Conservation (phyloP, 2,888 invertebrate genomes). For the Blastobasis adustella region DNA sequence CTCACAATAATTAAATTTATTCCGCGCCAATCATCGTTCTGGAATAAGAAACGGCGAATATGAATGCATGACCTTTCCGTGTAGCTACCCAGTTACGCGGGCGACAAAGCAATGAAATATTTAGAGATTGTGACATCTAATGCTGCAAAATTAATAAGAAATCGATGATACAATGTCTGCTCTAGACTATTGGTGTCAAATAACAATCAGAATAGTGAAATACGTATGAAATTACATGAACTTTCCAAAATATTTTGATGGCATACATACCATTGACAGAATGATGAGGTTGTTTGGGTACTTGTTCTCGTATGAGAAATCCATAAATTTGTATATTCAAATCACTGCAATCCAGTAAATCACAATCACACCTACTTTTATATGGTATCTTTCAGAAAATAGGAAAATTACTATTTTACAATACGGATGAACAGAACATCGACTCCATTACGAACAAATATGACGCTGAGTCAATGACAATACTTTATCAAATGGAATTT, state of each 20-base stretch:
- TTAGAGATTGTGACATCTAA: conserved; percentile 16
- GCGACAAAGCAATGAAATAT: conserved; percentile 60
- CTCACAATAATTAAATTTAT: conserved; percentile 18
- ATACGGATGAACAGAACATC: conserved; percentile 53
- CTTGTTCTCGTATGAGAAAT: conserved; percentile 36
- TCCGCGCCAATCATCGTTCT: conserved; percentile 38
- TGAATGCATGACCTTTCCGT: conserved; percentile 71
- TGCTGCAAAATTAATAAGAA: conserved; percentile 7
- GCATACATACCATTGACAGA: conserved; percentile 67
- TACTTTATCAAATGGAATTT: conserved; percentile 52
- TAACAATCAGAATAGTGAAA: conserved; percentile 17
- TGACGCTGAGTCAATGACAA: conserved; percentile 74
- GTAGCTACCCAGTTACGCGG: conserved; percentile 73
- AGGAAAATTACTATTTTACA: conserved; percentile 42
- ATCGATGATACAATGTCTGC: conserved; percentile 12
- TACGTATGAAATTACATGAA: conserved; percentile 40
- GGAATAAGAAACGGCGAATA: conserved; percentile 56
- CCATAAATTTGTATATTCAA: conserved; percentile 46
- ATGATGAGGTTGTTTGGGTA: conserved; percentile 55
- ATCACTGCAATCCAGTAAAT: conserved; percentile 53
- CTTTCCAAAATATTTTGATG: conserved; percentile 77
- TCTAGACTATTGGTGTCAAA: conserved; percentile 18
- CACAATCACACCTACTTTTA: conserved; percentile 43
- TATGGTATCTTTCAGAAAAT: conserved; percentile 46
- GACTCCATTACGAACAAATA: conserved; percentile 80